Conservation (phyloP, 2,113 vertebrate species). For the Chloropsis cyanopogon region DNA sequence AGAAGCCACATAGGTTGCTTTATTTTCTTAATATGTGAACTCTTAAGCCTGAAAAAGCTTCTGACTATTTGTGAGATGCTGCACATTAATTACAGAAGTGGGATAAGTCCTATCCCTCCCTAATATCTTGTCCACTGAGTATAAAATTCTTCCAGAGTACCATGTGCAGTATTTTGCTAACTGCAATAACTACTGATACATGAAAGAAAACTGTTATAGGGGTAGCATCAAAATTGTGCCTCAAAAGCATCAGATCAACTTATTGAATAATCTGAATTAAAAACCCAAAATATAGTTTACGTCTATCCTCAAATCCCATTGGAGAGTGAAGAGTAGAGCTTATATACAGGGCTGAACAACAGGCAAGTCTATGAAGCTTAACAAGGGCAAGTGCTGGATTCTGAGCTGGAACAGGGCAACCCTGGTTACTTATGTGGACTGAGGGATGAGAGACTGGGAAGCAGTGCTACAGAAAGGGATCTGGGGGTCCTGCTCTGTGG, state of each 20-base stretch:
- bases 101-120: background rate
- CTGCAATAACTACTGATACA: background rate
- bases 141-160: background rate
- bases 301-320: background rate
- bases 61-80: background rate
- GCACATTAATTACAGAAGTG: background rate
- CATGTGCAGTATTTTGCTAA: background rate
- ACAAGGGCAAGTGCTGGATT: background rate
- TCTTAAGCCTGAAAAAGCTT: background rate
- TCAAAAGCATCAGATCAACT: background rate
- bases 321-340: background rate
- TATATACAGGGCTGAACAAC: background rate
- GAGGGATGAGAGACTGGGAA: background rate
- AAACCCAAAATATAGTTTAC: fast-evolving
- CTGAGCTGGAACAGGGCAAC: background rate
- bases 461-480: fast-evolving
- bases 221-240: background rate
- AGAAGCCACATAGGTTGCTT: background rate
- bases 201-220: background rate
- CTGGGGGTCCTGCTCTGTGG: fast-evolving
- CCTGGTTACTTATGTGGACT: background rate
- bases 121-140: background rate
- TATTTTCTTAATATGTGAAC: background rate
- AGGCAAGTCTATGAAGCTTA: background rate
- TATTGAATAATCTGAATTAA: background rate